A percentile compares a stretch with the other conserved stretches of the same genome.
These are phyloP conservation scores for Diachasmimorpha longicaudata DNA, from an alignment of 1,140 invertebrate species.

Conservation along the genomic window DNA sequence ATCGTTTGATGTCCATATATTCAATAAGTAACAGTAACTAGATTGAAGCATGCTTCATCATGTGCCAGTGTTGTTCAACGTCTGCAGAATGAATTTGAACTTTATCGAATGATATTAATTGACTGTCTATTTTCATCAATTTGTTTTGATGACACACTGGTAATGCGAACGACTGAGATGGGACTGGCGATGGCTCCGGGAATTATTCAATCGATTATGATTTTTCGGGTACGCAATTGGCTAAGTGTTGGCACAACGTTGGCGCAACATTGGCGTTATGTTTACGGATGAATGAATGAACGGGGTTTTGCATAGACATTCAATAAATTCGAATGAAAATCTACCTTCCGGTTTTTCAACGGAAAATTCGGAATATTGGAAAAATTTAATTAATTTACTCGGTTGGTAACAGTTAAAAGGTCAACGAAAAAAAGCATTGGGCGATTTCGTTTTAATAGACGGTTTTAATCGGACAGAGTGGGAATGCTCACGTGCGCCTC, in stretches of 20 bases:
- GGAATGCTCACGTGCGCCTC: constrained; percentile 34
- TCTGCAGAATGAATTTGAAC: not conserved
- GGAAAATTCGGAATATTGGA: too few relatives aligned
- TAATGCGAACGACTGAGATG: not conserved
- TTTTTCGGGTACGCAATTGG: too few relatives aligned
- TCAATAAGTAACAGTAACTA: constrained; percentile 20
- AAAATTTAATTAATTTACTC: too few relatives aligned
- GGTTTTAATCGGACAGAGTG: constrained; percentile 14
- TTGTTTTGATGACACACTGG: constrained; percentile 15
- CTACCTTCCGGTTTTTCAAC: too few relatives aligned
- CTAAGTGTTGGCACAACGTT: too few relatives aligned
- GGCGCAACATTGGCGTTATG: too few relatives aligned
- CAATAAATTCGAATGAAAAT: too few relatives aligned
- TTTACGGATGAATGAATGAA: too few relatives aligned
- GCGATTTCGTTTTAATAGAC: constrained; percentile 5
- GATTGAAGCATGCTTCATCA: constrained; percentile 26
- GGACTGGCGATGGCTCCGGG: not conserved
- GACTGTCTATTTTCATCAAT: constrained; percentile 22
- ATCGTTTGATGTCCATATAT: not conserved
- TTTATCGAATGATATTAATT: constrained; percentile 26
- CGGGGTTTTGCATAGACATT: too few relatives aligned
- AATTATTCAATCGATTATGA: too few relatives aligned
- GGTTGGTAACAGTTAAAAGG: too few relatives aligned
- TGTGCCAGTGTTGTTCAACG: not conserved
- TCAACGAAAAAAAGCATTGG: not conserved